Conservation (phyloP, 2,888 invertebrate species). For the Sylvicola fuscatus region DNA sequence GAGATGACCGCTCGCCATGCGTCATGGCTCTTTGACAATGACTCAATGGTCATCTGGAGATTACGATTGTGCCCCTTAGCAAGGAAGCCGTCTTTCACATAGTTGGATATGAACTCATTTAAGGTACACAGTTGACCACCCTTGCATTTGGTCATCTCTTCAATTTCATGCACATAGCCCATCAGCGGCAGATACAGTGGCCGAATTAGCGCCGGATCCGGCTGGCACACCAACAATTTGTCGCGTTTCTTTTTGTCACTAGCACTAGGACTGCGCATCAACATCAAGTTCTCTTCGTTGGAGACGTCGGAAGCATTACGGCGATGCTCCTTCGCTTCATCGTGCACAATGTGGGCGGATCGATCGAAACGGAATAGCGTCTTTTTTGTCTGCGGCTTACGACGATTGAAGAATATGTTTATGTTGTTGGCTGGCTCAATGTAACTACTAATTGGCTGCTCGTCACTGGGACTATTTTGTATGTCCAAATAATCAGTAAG, state of each 20-base stretch:
- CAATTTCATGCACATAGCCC: slow-evolving; percentile 68
- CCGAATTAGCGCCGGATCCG: slow-evolving; percentile 52
- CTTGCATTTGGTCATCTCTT: slow-evolving; percentile 36
- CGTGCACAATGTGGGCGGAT: slow-evolving; percentile 17
- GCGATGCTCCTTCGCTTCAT: slow-evolving; percentile 17
- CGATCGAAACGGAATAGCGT: slow-evolving; percentile 52
- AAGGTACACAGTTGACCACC: slow-evolving; percentile 48
- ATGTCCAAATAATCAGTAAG: slow-evolving; percentile 76
- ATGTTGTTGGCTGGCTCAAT: slow-evolving; percentile 25
- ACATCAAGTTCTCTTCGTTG: slow-evolving; percentile 17
- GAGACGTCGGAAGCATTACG: slow-evolving; percentile 24
- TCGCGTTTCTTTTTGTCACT: slow-evolving; percentile 22
- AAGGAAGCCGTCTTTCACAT: slow-evolving; percentile 71
- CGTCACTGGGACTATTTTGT: slow-evolving; percentile 45
- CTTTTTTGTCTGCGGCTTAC: slow-evolving; percentile 28
- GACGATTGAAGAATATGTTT: slow-evolving; percentile 27
- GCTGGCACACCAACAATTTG: slow-evolving; percentile 51
- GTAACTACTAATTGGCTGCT: slow-evolving; percentile 28
- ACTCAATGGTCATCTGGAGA: slow-evolving; percentile 33
- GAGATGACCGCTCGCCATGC: slow-evolving; percentile 61
- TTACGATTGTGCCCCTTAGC: slow-evolving; percentile 45
- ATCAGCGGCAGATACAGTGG: slow-evolving; percentile 66
- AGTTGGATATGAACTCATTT: slow-evolving; percentile 66
- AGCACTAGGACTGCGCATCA: slow-evolving; percentile 9
- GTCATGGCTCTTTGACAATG: slow-evolving; percentile 49